phyloP scores from a whole-genome alignment of 2,797 vertebrate species.

The Diglossa cyanea region DNA sequence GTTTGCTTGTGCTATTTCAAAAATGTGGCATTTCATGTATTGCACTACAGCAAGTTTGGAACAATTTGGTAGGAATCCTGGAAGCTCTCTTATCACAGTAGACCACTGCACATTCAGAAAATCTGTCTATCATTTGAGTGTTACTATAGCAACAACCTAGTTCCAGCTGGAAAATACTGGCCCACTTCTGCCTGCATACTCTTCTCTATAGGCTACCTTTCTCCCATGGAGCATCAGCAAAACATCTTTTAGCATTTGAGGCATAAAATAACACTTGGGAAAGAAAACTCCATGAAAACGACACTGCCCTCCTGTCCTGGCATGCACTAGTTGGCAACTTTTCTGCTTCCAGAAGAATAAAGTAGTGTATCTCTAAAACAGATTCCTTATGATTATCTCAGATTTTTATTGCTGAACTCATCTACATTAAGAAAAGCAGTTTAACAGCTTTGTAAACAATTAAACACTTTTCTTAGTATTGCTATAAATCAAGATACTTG shows the following conservation, averaged over 20 bases:
- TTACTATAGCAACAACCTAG: slow-evolving; percentile 81
- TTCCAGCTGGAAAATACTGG: slow-evolving; percentile 73
- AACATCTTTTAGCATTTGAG: slow-evolving; percentile 1
- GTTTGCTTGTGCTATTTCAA: not conserved
- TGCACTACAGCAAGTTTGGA: slow-evolving; percentile 61
- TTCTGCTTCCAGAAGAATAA: not conserved
- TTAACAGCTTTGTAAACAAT: slow-evolving; percentile 41
- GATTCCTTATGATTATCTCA: slow-evolving; percentile 8
- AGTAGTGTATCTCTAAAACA: not conserved
- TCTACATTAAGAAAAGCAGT: slow-evolving; percentile 19
- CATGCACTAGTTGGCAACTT: not conserved
- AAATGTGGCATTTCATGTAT: slow-evolving; percentile 46
- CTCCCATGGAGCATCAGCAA: slow-evolving; percentile 1
- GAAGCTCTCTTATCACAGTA: slow-evolving; percentile 70
- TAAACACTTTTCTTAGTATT: not conserved
- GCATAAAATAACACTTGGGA: not conserved
- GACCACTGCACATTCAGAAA: slow-evolving; percentile 74
- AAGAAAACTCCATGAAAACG: not conserved
- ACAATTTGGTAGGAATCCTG: slow-evolving; percentile 65
- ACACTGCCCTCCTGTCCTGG: not conserved
- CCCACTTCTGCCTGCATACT: slow-evolving; percentile 64
- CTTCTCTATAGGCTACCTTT: slow-evolving; percentile 49
- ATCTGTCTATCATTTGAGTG: slow-evolving; percentile 77
- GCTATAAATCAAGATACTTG: slow-evolving; percentile 3
- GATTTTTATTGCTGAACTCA: slow-evolving; percentile 1